Evolutionary conservation across 1,140 invertebrate genomes (phyloP).

Genomic region (Heterodera carotae): DNA sequence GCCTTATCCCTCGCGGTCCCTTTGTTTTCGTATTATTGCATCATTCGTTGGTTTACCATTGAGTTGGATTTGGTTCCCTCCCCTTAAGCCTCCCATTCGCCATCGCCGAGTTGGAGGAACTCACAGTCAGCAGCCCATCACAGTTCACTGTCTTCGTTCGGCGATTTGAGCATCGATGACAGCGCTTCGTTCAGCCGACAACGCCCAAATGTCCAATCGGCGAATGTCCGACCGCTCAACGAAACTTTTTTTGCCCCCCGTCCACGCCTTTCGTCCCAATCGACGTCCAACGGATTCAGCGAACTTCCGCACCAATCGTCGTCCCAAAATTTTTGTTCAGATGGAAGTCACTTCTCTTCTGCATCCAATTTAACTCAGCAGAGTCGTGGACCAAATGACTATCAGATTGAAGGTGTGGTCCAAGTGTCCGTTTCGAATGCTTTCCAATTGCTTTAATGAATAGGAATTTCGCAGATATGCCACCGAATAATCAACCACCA

Average conservation of each 20-base stretch:
- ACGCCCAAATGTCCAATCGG: not conserved
- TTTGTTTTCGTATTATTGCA: no score
- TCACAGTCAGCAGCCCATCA: not conserved
- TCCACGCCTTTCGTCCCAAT: not conserved
- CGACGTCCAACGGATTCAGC: not conserved
- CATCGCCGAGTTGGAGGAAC: not conserved
- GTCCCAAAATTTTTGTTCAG: not conserved
- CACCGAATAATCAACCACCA: not conserved
- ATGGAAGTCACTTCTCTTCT: not conserved
- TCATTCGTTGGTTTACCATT: not conserved
- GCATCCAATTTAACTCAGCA: not conserved
- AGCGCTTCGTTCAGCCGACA: not conserved
- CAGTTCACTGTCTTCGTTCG: not conserved
- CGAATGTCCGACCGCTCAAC: not conserved
- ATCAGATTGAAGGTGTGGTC: not conserved
- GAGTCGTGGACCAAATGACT: not conserved
- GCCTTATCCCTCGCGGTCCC: no score
- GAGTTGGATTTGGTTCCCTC: not conserved
- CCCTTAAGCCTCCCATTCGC: not conserved
- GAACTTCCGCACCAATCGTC: not conserved
- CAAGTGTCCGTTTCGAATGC: slow-evolving; percentile 15
- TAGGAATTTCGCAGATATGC: not conserved
- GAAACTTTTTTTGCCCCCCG: not conserved
- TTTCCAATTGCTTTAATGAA: not conserved
- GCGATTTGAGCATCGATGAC: not conserved